Conservation (phyloP, 2,113 vertebrate genomes). For the Mus musculus region GRCm39 chr9:108363001-108363500, state of each 20-base stretch:
- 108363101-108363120: conserved; percentile 91
- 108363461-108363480: conserved; percentile 91
- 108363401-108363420: conserved; percentile 93
- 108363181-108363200: neutral
- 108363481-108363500: conserved; percentile 91
- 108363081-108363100: conserved; percentile 93
- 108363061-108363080: conserved; percentile 92
- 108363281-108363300: neutral
- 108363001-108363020: conserved; percentile 93
- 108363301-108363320: conserved; percentile 89
- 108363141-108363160: neutral
- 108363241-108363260: conserved; percentile 1
- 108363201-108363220: neutral
- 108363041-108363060: conserved; percentile 92
- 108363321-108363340: conserved; percentile 92
- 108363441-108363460: conserved; percentile 92
- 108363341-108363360: conserved; percentile 91
- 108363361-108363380: conserved; percentile 93
- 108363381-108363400: conserved; percentile 91
- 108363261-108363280: neutral
- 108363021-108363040: conserved; percentile 95
- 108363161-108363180: neutral
- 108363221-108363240: neutral
- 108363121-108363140: too few species aligned
- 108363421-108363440: conserved; percentile 97